Evolutionary conservation across 1,140 invertebrate genomes (phyloP).

Genomic region (Trichonephila clavipes): DNA sequence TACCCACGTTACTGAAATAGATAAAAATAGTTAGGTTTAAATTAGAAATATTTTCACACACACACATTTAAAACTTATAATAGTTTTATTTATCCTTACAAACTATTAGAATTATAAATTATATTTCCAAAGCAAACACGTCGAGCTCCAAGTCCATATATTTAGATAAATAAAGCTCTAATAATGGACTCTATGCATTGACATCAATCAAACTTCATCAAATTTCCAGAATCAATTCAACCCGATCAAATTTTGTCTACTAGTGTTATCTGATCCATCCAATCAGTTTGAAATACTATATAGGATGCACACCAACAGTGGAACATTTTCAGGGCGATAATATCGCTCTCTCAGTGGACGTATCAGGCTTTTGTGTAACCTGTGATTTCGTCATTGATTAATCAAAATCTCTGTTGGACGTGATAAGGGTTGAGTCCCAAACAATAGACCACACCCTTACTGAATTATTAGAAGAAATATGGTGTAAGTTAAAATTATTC

Average conservation of each 20-base stretch:
- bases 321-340: not conserved
- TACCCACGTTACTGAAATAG: no score
- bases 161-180: no score
- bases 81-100: no score
- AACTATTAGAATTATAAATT: no score
- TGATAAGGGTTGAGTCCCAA: not conserved
- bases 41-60: no score
- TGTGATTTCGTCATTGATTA: not conserved
- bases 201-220: not conserved
- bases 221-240: not conserved
- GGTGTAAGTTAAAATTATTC: not conserved
- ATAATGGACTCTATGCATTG: no score
- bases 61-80: no score
- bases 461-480: not conserved
- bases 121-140: no score
- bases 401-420: slow-evolving; percentile 2
- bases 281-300: not conserved
- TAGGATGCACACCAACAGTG: not conserved
- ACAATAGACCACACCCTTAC: not conserved
- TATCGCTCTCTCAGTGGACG: slow-evolving; percentile 8
- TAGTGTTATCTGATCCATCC: not conserved
- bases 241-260: not conserved
- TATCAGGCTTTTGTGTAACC: not conserved
- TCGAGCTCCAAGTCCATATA: no score
- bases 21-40: no score